Evolutionary conservation across 2,888 invertebrate species (phyloP), one percentile per base, ranked within the genome.

Genomic region (Eledone cirrhosa): DNA sequence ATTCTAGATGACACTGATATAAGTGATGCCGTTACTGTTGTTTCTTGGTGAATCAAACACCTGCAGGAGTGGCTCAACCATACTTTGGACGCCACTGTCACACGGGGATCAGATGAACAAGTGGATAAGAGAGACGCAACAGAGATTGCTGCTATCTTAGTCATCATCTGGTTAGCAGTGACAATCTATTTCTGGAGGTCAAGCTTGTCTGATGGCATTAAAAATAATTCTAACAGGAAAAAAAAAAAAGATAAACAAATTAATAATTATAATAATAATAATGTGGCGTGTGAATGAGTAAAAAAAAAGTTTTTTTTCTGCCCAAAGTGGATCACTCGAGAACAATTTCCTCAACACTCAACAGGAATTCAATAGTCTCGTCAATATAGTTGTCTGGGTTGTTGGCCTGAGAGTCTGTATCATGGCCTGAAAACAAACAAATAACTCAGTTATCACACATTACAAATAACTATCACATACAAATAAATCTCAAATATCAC

Each of bases 311-410:
- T 22, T 48, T 19, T 53, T 31, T 41, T 41, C 41, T 41, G 41
- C 41, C 41, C 8, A 11, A 41, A 41, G 41, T 41, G 86, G 88
- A 87, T 87, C 88, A 89, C 81, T 89, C 90, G 77, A 90, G 81
- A 69, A 89, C 82, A 88, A 94, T 93, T 93, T 98, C 97, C 93
- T 98, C 97, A 79, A 90, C 89, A 93, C 97, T 97, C 91, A 98
- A 94, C 93, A 98, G 96, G 94, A 98, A 97, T 94, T 98, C 98
- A 89, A 98, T 95, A 89, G 95, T 93, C 93, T 98, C 98, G 90
- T 98, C 98, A 91, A 97, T 97, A 88, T 96, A 94, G 91, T 97
- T 96, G 87, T 94, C 93, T 78, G 94, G 93, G 89, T 97, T 96
- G 78, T 95, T 94, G 90, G 96, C 95, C 86, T 97, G 92, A 90